Percentiles rank a stretch among this genome's conserved stretches.
These are phyloP conservation scores for Loris lydekkerianus DNA, from an alignment of 2,797 vertebrate genomes.

Conservation along the genomic window DNA sequence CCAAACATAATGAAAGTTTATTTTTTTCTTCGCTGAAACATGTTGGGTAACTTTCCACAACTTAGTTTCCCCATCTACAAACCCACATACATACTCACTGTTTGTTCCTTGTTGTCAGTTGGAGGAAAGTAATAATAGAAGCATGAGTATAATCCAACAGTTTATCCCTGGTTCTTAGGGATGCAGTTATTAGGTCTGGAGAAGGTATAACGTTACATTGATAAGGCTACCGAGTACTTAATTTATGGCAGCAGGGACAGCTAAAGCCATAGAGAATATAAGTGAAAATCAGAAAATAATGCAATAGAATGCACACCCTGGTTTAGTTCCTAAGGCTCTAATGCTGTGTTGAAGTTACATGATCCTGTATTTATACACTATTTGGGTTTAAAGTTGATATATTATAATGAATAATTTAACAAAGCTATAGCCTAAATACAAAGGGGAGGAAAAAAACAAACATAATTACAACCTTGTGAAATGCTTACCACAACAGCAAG, in stretches of 20 bases:
- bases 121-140: not conserved
- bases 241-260: slow-evolving; percentile 34
- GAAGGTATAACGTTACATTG: not conserved
- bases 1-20: not conserved
- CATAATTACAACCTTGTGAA: slow-evolving; percentile 83
- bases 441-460: slow-evolving; percentile 69
- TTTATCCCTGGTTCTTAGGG: not conserved
- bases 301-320: slow-evolving; percentile 59
- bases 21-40: slow-evolving; percentile 12
- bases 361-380: slow-evolving; percentile 79
- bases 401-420: slow-evolving; percentile 86
- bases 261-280: slow-evolving; percentile 54
- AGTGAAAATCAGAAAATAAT: slow-evolving; percentile 72
- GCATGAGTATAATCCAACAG: not conserved
- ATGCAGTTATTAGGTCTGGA: not conserved
- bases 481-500: slow-evolving; percentile 80
- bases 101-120: not conserved
- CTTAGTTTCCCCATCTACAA: not conserved
- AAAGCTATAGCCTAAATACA: slow-evolving; percentile 79
- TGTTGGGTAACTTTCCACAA: not conserved
- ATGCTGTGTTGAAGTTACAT: slow-evolving; percentile 69
- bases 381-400: slow-evolving; percentile 80
- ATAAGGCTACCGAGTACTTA: slow-evolving; percentile 27
- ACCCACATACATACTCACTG: not conserved
- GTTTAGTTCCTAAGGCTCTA: slow-evolving; percentile 77